These are phyloP conservation scores for Phoeniculus purpureus DNA, from an alignment of 2,797 vertebrate genomes.

Conservation along the genomic window DNA sequence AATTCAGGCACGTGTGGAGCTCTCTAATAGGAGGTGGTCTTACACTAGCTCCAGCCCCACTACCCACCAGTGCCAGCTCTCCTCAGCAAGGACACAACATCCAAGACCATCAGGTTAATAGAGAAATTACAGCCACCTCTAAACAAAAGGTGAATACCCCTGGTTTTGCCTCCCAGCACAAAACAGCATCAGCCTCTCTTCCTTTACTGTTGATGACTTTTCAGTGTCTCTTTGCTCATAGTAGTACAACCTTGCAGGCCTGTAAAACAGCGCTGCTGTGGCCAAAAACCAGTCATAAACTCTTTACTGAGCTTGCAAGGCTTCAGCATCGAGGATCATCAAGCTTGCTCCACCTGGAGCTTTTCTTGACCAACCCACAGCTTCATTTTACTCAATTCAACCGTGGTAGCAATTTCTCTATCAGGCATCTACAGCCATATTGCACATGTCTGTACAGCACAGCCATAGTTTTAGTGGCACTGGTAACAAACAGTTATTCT, in stretches of 20 bases:
- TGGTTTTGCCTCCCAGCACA: neutral
- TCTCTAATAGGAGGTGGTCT: neutral
- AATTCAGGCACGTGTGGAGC: neutral
- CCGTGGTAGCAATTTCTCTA: neutral
- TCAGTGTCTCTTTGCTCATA: neutral
- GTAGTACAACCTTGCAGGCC: neutral
- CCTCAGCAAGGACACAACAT: neutral
- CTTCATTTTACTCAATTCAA: neutral
- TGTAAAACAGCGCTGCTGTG: rapidly evolving
- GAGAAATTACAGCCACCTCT: neutral
- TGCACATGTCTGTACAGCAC: neutral
- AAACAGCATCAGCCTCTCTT: rapidly evolving
- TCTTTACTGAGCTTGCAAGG: neutral
- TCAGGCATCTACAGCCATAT: neutral
- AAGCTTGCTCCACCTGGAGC: neutral
- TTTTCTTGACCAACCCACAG: neutral
- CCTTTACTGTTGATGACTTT: too few relatives aligned
- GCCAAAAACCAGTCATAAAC: neutral
- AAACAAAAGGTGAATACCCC: neutral
- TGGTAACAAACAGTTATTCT: neutral
- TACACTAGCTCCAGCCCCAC: neutral
- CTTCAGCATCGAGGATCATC: neutral
- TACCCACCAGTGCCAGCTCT: neutral
- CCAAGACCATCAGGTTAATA: neutral
- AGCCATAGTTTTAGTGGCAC: neutral